Conservation (phyloP, 37 sponge, comb jelly and placozoan genomes). For the Halichondria panicea region DNA sequence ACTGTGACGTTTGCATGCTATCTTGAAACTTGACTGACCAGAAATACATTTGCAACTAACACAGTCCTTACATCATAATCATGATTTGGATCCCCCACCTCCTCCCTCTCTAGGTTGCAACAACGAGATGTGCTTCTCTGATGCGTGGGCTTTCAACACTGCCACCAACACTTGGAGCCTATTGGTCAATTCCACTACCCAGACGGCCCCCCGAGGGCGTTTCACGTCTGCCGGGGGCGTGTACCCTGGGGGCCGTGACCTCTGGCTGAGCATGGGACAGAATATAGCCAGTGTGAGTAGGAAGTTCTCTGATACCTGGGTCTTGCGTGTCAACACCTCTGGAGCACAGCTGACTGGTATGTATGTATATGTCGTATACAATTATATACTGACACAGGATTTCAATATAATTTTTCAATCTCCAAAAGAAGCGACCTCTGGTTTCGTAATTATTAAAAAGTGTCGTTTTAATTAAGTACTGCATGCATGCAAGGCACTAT, state of each 20-base stretch:
- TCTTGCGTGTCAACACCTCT: conserved; percentile 11
- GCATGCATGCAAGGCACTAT: no score
- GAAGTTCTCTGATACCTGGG: conserved; percentile 47
- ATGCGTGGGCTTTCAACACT: conserved; percentile 40
- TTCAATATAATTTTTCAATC: no score
- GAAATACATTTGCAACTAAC: no score
- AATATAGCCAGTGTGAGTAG: not conserved
- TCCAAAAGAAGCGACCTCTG: no score
- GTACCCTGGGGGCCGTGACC: not conserved
- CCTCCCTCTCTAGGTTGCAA: conserved; percentile 10
- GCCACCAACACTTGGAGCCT: not conserved
- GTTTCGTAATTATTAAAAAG: no score
- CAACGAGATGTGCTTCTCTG: conserved; percentile 3
- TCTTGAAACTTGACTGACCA: no score
- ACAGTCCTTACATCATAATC: no score
- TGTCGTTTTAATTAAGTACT: no score
- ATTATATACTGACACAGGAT: no score
- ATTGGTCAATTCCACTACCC: not conserved
- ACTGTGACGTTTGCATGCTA: no score
- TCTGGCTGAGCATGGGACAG: conserved; percentile 61
- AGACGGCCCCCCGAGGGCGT: conserved; percentile 1
- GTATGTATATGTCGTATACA: no score
- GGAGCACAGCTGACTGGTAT: conserved; percentile 2
- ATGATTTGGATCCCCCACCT: no score
- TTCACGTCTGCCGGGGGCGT: conserved; percentile 26